These are phyloP conservation scores for Archivesica marissinica DNA, from an alignment of 1,140 invertebrate genomes.

Conservation along the genomic window DNA sequence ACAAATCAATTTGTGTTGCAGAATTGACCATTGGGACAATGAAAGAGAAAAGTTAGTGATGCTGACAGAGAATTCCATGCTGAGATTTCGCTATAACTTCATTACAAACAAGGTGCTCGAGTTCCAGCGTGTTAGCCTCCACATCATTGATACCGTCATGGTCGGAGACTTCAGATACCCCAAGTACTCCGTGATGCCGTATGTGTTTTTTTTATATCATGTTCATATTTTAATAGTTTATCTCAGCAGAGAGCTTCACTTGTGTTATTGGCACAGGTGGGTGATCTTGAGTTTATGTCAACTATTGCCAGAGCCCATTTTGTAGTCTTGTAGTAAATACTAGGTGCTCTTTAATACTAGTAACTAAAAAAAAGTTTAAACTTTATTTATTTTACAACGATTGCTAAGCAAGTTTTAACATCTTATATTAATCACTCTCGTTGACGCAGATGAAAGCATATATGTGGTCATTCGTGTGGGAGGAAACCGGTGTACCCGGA, in stretches of 20 bases:
- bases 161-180: constrained; percentile 92
- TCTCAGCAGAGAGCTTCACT: constrained; percentile 9
- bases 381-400: no score
- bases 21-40: constrained; percentile 93
- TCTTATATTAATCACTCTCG: no score
- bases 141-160: constrained; percentile 88
- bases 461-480: no score
- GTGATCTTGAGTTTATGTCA: no score
- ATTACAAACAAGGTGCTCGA: constrained; percentile 90
- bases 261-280: background rate
- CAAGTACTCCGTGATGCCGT: constrained; percentile 91
- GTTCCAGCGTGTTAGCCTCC: constrained; percentile 88
- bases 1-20: constrained; percentile 56
- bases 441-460: no score
- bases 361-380: background rate
- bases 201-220: no score
- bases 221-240: background rate
- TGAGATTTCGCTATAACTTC: constrained; percentile 91
- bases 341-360: background rate
- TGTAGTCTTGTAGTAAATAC: no score
- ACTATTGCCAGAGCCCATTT: no score
- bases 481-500: no score
- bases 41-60: constrained; percentile 92
- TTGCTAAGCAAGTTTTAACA: no score
- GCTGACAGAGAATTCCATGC: constrained; percentile 88